phyloP scores from a whole-genome alignment of 2,797 vertebrate genomes.

The Crenuchus spilurus region DNA sequence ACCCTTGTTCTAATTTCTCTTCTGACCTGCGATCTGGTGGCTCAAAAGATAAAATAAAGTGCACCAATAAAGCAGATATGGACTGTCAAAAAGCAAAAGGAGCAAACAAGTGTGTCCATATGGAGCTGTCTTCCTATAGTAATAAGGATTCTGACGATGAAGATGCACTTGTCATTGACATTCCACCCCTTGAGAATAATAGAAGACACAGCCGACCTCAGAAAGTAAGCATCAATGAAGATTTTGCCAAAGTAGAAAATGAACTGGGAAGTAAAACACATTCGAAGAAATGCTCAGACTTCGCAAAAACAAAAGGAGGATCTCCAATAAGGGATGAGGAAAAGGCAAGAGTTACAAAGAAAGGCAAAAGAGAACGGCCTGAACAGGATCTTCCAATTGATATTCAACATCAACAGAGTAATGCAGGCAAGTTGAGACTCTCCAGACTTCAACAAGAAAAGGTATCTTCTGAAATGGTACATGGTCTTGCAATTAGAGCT shows the following conservation, averaged over 20 bases:
- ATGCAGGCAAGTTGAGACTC: neutral
- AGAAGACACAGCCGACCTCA: slow-evolving; percentile 26
- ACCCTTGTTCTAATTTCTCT: slow-evolving; percentile 81
- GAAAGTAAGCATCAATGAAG: slow-evolving; percentile 6
- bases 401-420: neutral
- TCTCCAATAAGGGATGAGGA: slow-evolving; percentile 39
- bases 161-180: slow-evolving; percentile 72
- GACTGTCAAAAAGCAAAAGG: slow-evolving; percentile 12
- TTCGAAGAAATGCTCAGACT: neutral
- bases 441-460: neutral
- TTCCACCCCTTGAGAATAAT: slow-evolving; percentile 58
- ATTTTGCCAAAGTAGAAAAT: neutral
- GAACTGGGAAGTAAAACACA: neutral
- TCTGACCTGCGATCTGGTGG: slow-evolving; percentile 67
- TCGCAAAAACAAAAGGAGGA: neutral
- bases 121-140: slow-evolving; percentile 50
- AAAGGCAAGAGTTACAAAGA: slow-evolving; percentile 45
- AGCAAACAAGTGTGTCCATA: neutral
- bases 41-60: slow-evolving; percentile 57
- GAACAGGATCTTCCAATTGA: neutral
- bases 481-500: neutral
- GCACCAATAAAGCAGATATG: slow-evolving; percentile 18
- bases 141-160: slow-evolving; percentile 75
- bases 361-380: neutral
- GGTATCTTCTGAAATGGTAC: neutral